These are phyloP conservation scores for Xanthorhoe designata DNA, from an alignment of 2,888 invertebrate genomes.

Conservation along the genomic window DNA sequence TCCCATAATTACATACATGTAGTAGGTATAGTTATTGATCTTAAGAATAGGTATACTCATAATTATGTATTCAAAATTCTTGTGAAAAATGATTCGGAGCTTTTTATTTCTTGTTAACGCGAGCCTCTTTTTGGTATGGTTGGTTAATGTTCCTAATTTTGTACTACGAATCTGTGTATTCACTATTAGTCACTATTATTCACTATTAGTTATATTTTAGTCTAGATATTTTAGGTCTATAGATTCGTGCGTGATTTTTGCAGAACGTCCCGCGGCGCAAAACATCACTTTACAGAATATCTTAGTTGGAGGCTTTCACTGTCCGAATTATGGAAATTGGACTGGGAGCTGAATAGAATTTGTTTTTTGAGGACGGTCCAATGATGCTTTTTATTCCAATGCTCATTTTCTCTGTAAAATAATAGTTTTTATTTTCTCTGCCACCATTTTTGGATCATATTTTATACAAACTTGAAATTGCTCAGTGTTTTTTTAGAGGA, in stretches of 20 bases:
- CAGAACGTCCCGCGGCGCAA: slow-evolving; percentile 10
- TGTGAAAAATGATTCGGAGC: too few species aligned
- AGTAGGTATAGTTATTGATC: too few species aligned
- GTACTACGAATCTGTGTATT: too few species aligned
- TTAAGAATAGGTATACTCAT: too few species aligned
- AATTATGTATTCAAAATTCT: too few species aligned
- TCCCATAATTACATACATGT: too few species aligned
- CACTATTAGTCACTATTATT: too few species aligned
- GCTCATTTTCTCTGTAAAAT: slow-evolving; percentile 3
- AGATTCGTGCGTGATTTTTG: neutral
- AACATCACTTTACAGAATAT: slow-evolving; percentile 22
- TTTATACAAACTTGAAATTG: neutral
- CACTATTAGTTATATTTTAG: too few species aligned
- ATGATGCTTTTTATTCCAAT: slow-evolving; percentile 6
- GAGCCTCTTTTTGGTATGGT: too few species aligned
- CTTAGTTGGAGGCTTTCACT: slow-evolving; percentile 25
- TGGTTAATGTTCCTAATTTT: too few species aligned
- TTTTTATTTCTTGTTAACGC: too few species aligned
- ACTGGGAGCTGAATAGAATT: slow-evolving; percentile 30
- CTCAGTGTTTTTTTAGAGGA: neutral
- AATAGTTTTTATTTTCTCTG: slow-evolving; percentile 1
- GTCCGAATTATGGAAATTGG: slow-evolving; percentile 29
- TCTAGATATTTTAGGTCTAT: too few species aligned
- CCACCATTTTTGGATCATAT: neutral
- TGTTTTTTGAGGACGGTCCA: slow-evolving; percentile 20